phyloP scores from a whole-genome alignment of 2,113 vertebrate genomes.

The Hyla sarda region DNA sequence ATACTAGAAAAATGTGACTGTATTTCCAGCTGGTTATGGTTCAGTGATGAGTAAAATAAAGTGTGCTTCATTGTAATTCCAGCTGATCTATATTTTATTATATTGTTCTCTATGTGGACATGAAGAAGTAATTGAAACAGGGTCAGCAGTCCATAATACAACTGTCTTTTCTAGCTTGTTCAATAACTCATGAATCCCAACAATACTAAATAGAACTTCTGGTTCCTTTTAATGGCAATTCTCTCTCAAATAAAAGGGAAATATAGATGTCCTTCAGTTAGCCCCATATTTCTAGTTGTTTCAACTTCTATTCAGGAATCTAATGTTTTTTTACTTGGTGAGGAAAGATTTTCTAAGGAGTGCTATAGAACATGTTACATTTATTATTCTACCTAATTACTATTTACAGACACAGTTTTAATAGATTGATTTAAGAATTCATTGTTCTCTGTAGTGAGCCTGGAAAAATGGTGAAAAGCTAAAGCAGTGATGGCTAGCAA shows the following conservation, averaged over 20 bases:
- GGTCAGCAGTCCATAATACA: conserved; percentile 9
- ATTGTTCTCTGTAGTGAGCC: neutral
- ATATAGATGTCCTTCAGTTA: neutral
- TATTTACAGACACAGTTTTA: neutral
- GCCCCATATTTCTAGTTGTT: neutral
- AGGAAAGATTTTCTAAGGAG: neutral
- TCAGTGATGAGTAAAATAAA: neutral
- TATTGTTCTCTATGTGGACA: conserved; percentile 6
- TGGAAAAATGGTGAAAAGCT: neutral
- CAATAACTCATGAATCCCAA: neutral
- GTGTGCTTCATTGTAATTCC: neutral
- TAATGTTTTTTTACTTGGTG: neutral
- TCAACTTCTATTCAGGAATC: neutral
- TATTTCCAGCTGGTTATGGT: neutral
- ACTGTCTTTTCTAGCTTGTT: neutral
- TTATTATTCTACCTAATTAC: neutral
- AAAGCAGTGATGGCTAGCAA: neutral
- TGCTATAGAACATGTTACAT: neutral
- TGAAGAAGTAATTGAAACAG: conserved; percentile 3
- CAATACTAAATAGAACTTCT: neutral
- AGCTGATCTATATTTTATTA: conserved; percentile 10
- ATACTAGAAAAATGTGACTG: neutral
- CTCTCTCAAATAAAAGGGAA: neutral
- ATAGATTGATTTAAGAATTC: neutral
- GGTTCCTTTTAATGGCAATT: neutral